phyloP scores from a whole-genome alignment of 1,140 invertebrate species.

The Micrasema minimum region DNA sequence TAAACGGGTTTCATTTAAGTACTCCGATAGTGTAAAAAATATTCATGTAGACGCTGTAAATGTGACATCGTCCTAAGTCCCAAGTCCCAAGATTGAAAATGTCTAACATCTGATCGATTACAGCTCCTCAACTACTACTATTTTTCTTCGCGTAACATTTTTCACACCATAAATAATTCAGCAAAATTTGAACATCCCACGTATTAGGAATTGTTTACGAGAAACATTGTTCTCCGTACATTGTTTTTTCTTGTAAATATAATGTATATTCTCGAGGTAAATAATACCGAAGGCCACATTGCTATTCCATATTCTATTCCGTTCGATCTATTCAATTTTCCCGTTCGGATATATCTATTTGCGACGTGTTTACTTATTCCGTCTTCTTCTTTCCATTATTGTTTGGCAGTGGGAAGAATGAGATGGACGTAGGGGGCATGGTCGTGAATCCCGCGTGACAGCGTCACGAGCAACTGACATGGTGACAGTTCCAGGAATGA shows the following conservation, averaged over 20 bases:
- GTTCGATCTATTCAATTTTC: slow-evolving; percentile 43
- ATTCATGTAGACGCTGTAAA: too few species aligned
- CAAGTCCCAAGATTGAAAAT: too few species aligned
- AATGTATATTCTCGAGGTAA: slow-evolving; percentile 2
- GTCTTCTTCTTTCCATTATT: slow-evolving; percentile 5
- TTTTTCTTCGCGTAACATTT: slow-evolving; percentile 19
- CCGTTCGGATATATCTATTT: background rate
- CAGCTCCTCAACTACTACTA: slow-evolving; percentile 1
- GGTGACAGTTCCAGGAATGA: slow-evolving; percentile 31
- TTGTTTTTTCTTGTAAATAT: slow-evolving; percentile 22
- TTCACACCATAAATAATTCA: slow-evolving; percentile 27
- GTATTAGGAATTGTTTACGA: slow-evolving; percentile 19
- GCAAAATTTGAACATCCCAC: slow-evolving; percentile 23
- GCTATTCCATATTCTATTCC: slow-evolving; percentile 34
- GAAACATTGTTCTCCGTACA: slow-evolving; percentile 18
- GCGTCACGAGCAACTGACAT: slow-evolving; percentile 27
- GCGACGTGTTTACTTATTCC: background rate
- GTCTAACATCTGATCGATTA: slow-evolving; percentile 27
- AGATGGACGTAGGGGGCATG: background rate
- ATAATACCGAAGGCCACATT: slow-evolving; percentile 31
- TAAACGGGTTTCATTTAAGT: too few species aligned
- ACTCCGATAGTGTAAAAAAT: too few species aligned
- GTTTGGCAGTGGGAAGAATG: background rate
- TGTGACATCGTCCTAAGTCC: too few species aligned
- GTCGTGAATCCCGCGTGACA: slow-evolving; percentile 12